Evolutionary conservation across 2,113 vertebrate genomes (phyloP), one percentile per base, ranked within the genome.

Genomic region (Phycodurus eques): DNA sequence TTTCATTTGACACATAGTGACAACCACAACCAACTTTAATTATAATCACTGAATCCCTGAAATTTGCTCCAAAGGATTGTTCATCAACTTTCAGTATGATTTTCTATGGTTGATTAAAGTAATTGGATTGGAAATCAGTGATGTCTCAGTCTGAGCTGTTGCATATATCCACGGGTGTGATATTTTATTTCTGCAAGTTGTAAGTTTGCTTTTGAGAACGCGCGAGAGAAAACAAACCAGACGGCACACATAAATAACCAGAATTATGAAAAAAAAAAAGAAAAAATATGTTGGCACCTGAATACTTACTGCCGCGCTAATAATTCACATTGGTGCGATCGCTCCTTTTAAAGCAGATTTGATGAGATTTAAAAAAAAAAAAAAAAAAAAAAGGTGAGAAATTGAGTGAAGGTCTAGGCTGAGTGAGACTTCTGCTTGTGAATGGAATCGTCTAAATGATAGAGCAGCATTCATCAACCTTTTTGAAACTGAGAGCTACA

Each of bases 11-110:
- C 44, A 51, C 67, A 77, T 35, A 64, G 81, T 87, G 89, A 90
- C 88, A 88, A 82, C 83, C 85, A 83, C 85, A 79, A 75, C 82
- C 85, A 82, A 66, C 86, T 85, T 83, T 83, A 88, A 86, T 88
- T 87, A 85, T 73, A 79, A 76, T 81, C 8, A 46, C 49, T 67
- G 67, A 27, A 70, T 76, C 71, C 75, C 74, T 83, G 59, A 90
- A 90, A 90, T 90, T 89, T 86, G 74, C 75, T 86, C 73, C 71
- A 82, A 88, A 82, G 79, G 88, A 90, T 90, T 90, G 85, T 89
- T 91, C 88, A 89, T 91, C 89, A 92, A 82, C 80, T 82, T 74
- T 85, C 85, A 84, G 71, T 83, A 75, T 82, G 77, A 89, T 87
- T 89, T 90, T 87, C 86, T 85, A 77, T 83, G 90, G 87, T 83